phyloP scores from a whole-genome alignment of 2,888 invertebrate species.

The Andrena bicolor region DNA sequence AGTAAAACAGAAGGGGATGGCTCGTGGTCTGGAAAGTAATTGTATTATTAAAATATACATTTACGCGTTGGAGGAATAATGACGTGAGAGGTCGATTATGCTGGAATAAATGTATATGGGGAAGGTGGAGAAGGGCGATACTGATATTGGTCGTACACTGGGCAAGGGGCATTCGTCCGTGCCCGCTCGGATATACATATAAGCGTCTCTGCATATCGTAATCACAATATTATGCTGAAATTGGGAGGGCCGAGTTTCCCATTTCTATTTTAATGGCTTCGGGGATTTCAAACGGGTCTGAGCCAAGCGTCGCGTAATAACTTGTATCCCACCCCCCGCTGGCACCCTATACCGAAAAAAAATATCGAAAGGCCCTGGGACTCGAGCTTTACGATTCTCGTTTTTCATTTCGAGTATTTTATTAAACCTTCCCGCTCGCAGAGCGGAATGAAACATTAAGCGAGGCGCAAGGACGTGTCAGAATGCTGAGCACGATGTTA shows the following conservation, averaged over 20 bases:
- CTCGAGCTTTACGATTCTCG: constrained; percentile 66
- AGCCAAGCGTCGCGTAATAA: constrained; percentile 77
- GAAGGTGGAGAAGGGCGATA: constrained; percentile 75
- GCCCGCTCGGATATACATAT: constrained; percentile 72
- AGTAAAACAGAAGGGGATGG: constrained; percentile 37
- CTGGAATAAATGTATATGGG: constrained; percentile 82
- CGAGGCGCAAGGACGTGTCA: not conserved
- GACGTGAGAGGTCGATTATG: constrained; percentile 78
- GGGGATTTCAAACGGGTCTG: constrained; percentile 79
- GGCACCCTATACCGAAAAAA: constrained; percentile 51
- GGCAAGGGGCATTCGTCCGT: constrained; percentile 76
- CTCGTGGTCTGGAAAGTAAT: constrained; percentile 17
- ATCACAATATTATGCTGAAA: constrained; percentile 84
- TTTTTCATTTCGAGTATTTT: constrained; percentile 72
- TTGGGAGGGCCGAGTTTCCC: constrained; percentile 82
- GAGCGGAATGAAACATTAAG: constrained; percentile 47
- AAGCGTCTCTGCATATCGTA: constrained; percentile 79
- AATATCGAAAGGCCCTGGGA: constrained; percentile 69
- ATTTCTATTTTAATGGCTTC: constrained; percentile 84
- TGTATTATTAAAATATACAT: constrained; percentile 74
- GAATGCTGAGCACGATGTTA: not conserved
- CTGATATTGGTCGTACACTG: constrained; percentile 73
- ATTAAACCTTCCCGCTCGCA: constrained; percentile 54
- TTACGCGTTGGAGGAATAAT: constrained; percentile 72
- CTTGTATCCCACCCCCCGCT: constrained; percentile 64